These are phyloP conservation scores for Lasioglossum calceatum DNA, from an alignment of 2,888 invertebrate genomes.

Conservation along the genomic window DNA sequence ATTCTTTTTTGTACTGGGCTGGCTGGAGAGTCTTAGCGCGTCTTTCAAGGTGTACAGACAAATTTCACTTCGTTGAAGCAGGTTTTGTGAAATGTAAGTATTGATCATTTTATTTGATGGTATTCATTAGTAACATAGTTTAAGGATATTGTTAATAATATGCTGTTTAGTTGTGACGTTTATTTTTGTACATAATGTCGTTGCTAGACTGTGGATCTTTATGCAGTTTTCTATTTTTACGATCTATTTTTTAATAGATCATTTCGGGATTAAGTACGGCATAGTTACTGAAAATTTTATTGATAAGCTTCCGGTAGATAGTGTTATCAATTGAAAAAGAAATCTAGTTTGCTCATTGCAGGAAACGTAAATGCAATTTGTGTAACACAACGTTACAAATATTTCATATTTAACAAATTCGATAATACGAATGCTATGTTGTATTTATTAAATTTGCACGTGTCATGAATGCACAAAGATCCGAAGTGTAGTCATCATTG, in stretches of 20 bases:
- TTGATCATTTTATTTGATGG: neutral
- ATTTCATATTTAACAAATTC: no score
- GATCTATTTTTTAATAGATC: no score
- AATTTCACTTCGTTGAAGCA: neutral
- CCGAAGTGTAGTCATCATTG: neutral
- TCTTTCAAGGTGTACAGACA: neutral
- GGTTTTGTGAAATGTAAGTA: neutral
- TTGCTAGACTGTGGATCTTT: neutral
- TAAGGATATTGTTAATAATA: neutral
- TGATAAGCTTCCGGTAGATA: neutral
- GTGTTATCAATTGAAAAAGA: neutral
- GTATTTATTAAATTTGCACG: no score
- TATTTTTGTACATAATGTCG: neutral
- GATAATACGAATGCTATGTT: no score
- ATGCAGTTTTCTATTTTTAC: neutral
- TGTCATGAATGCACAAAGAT: neutral
- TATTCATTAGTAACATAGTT: neutral
- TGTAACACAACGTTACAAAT: no score
- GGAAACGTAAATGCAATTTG: neutral
- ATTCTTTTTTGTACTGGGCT: neutral
- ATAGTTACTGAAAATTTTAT: neutral
- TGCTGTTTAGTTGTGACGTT: neutral
- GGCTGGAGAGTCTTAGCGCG: neutral
- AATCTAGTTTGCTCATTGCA: neutral
- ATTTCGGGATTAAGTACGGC: neutral